These are phyloP conservation scores for Anguilla anguilla DNA, from an alignment of 2,797 vertebrate species.

Conservation along the genomic window DNA sequence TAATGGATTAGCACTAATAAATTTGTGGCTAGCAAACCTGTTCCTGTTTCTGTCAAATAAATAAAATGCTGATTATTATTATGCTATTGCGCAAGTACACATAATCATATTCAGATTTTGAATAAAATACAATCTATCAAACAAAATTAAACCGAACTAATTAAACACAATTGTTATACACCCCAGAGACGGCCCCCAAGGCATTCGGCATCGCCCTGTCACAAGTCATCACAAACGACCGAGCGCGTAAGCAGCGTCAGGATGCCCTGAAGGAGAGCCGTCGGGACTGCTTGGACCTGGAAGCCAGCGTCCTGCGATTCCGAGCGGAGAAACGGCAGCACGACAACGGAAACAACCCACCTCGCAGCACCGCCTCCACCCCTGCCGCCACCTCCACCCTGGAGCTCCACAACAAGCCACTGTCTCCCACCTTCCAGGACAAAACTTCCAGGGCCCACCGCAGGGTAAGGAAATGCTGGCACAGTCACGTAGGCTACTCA, in stretches of 20 bases:
- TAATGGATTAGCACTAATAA: neutral
- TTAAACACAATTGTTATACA: neutral
- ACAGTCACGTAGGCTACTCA: too few relatives aligned
- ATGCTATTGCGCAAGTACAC: neutral
- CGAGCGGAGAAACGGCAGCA: conserved; percentile 74
- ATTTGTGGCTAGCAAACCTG: neutral
- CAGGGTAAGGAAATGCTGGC: conserved; percentile 59
- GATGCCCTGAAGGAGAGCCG: conserved; percentile 78
- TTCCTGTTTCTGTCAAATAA: neutral
- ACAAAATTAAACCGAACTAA: neutral
- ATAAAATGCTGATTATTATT: neutral
- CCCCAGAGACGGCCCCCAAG: conserved; percentile 74
- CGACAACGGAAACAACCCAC: conserved; percentile 60
- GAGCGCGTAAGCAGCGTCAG: conserved; percentile 71
- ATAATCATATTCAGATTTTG: neutral
- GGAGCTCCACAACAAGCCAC: conserved; percentile 53
- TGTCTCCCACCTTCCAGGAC: conserved; percentile 61
- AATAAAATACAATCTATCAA: neutral
- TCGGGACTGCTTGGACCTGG: conserved; percentile 81
- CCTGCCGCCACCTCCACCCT: conserved; percentile 4
- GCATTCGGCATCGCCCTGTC: conserved; percentile 83
- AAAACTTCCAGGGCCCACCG: conserved; percentile 67
- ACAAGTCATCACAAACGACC: conserved; percentile 84
- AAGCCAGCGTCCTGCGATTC: conserved; percentile 77
- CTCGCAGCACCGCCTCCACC: conserved; percentile 36